Conservation (phyloP, 2,888 invertebrate genomes). For the Caenorhabditis wallacei region DNA sequence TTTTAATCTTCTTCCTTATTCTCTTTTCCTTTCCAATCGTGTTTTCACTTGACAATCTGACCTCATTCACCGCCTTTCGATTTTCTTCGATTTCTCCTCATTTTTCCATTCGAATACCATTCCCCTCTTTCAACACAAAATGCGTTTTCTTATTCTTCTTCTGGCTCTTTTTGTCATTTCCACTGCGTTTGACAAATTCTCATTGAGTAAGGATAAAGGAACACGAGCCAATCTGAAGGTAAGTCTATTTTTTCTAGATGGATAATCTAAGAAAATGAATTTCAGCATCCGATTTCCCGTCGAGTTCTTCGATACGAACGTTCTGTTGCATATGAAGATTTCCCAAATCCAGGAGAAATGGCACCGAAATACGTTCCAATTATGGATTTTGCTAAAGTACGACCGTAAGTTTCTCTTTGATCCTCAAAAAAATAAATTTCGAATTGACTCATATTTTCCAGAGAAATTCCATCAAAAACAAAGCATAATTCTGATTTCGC, state of each 20-base stretch:
- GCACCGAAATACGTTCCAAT: conserved; percentile 54
- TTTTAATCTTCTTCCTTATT: conserved; percentile 6
- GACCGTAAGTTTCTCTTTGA: conserved; percentile 50
- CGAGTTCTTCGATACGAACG: conserved; percentile 63
- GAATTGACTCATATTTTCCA: conserved; percentile 26
- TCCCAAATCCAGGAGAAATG: conserved; percentile 60
- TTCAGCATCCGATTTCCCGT: conserved; percentile 66
- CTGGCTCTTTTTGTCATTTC: conserved; percentile 28
- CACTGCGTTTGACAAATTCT: conserved; percentile 54
- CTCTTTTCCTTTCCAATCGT: conserved; percentile 17
- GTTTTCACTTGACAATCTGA: conserved; percentile 51
- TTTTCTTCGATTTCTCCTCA: conserved; percentile 14
- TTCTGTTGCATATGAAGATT: conserved; percentile 57
- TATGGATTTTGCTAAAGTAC: conserved; percentile 64
- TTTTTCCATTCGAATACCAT: conserved; percentile 10
- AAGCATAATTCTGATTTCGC: conserved; percentile 56
- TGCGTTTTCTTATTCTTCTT: conserved; percentile 34
- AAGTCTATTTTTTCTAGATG: neutral
- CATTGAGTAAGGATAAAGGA: conserved; percentile 58
- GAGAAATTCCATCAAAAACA: conserved; percentile 61
- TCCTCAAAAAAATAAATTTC: neutral
- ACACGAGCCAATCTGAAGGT: conserved; percentile 58
- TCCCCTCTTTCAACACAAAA: conserved; percentile 39
- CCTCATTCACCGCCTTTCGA: conserved; percentile 53
- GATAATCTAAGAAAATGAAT: no score